Base-by-base conservation (phyloP, 1,140 invertebrate genomes). In the Formica exsecta region DNA sequence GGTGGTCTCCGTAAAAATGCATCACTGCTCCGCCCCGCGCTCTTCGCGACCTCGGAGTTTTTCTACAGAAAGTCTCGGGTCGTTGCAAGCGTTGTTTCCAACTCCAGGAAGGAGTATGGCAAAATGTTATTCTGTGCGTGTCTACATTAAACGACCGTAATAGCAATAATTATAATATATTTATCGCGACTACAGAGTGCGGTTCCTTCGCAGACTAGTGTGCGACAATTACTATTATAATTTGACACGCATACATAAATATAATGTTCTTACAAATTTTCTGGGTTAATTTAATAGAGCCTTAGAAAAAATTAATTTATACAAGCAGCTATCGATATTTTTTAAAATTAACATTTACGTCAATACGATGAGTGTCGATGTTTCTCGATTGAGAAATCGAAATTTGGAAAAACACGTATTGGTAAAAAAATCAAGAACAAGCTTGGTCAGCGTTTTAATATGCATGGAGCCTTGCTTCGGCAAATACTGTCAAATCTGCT, bases 81-180 rank as follows among this genome's bases (percentile, higher is more conserved):
- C 38, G 41, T 64, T 54, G 51, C 32, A 36, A 48, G 25, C 48
- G 48, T 32, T 9, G 29, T 54, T 51, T 77, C 22, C 44, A 54
- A 9, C 44, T 64, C 19, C 19, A 3, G 44, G 16, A 44, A 29
- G 22, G 22, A 22, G 2, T n/a, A 70, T 41, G 38, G 38, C 65
- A n/a, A 44, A 68, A 48, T 38, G 36, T 44, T 68, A 57, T 54
- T 41, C 77, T 51, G 1, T 6, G 64, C 32, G 64, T 57, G 22
- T 80, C 64, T 68, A 48, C 51, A 57, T 80, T 80, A 57, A n/a
- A 44, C 19, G 36, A 19, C 11, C 16, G 22, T 80, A 57, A 70
- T 44, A 59, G 44, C 48, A 80, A 70, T 48, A 80, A 80, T 80
- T 80, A 80, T 51, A 71, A 71, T n/a, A 36, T 80, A 32, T 70